A percentile compares a stretch with the other conserved stretches of the same genome.
phyloP scores from a whole-genome alignment of 2,113 vertebrate genomes.

The Struthio camelus region DNA sequence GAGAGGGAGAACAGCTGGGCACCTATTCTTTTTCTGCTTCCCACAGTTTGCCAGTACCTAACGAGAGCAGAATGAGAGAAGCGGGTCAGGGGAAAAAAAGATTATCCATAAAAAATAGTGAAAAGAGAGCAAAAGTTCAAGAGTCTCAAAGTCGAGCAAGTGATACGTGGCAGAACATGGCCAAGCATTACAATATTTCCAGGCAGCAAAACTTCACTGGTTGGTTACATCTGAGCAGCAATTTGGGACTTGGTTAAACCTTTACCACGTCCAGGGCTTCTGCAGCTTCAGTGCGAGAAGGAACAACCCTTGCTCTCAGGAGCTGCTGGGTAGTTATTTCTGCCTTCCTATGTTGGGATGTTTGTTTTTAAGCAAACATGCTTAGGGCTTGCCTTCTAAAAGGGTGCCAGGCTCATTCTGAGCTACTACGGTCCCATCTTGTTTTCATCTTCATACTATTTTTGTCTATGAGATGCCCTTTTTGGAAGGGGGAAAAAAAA shows the following conservation, averaged over 20 bases:
- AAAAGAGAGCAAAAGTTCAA: not conserved
- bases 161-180: not conserved
- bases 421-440: not conserved
- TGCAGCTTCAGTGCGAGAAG: not conserved
- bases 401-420: not conserved
- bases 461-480: not conserved
- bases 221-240: not conserved
- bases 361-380: not conserved
- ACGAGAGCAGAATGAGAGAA: not conserved
- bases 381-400: not conserved
- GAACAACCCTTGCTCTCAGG: not conserved
- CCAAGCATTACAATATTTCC: not conserved
- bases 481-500: not conserved
- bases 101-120: not conserved
- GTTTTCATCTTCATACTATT: not conserved
- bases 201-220: not conserved
- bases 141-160: not conserved
- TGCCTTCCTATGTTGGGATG: not conserved
- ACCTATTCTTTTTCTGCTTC: not conserved
- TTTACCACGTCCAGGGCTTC: not conserved
- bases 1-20: not conserved
- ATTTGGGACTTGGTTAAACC: not conserved
- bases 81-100: not conserved
- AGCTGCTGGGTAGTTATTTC: not conserved
- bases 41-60: not conserved